A percentile compares a stretch with the other conserved stretches of the same genome.
Evolutionary conservation across 1,140 invertebrate species (phyloP).

Genomic region (Achroia grisella): DNA sequence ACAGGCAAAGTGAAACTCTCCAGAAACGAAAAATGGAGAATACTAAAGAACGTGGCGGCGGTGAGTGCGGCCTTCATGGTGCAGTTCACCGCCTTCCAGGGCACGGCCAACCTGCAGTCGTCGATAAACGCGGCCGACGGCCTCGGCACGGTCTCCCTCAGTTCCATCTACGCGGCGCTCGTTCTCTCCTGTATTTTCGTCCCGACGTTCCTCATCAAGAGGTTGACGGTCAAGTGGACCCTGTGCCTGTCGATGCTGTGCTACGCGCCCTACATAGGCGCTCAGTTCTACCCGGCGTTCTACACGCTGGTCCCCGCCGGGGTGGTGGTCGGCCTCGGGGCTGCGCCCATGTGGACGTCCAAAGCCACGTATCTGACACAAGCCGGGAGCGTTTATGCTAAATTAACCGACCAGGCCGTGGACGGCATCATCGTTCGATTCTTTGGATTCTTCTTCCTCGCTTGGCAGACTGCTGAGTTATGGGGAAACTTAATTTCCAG

Average conservation of each 20-base stretch:
- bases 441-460: conserved; percentile 98
- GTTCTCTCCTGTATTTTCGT: conserved; percentile 95
- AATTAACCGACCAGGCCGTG: conserved; percentile 88
- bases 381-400: conserved; percentile 90
- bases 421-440: conserved; percentile 95
- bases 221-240: conserved; percentile 96
- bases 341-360: conserved; percentile 97
- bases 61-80: conserved; percentile 93
- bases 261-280: conserved; percentile 94
- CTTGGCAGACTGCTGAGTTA: conserved; percentile 95
- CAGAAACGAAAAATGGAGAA: conserved; percentile 87
- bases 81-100: conserved; percentile 93
- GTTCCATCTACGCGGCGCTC: conserved; percentile 90
- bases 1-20: conserved; percentile 85
- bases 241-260: conserved; percentile 92
- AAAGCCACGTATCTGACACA: conserved; percentile 97
- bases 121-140: conserved; percentile 89
- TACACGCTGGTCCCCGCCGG: conserved; percentile 95
- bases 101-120: conserved; percentile 91
- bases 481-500: conserved; percentile 98
- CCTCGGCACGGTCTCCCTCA: conserved; percentile 87
- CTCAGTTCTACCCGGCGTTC: conserved; percentile 93
- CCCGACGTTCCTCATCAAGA: conserved; percentile 90
- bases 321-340: conserved; percentile 90
- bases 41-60: conserved; percentile 89